These are phyloP conservation scores for Stegodyphus dumicola DNA, from an alignment of 1,140 invertebrate species.

Conservation along the genomic window DNA sequence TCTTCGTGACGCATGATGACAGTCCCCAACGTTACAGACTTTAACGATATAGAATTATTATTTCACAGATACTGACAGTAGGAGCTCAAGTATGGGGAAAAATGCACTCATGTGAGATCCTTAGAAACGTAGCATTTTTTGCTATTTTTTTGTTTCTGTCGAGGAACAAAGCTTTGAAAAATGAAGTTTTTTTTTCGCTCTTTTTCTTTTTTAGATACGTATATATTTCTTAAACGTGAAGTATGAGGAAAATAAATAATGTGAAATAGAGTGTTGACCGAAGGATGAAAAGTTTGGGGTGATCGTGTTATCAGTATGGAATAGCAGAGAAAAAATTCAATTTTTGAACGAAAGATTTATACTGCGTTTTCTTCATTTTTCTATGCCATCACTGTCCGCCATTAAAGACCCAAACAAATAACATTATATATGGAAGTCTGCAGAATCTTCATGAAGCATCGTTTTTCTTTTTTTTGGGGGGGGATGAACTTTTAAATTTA, in stretches of 20 bases:
- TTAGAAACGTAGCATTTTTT: no score
- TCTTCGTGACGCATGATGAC: conserved; percentile 32
- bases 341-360: conserved; percentile 38
- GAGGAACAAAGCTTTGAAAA: conserved; percentile 31
- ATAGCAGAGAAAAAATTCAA: conserved; percentile 37
- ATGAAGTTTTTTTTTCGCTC: conserved; percentile 11
- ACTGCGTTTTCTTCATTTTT: conserved; percentile 10
- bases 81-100: no score
- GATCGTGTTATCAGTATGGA: conserved; percentile 40
- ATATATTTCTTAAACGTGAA: conserved; percentile 35
- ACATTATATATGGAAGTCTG: no score
- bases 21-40: conserved; percentile 20
- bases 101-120: no score
- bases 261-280: conserved; percentile 49
- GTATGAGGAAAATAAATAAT: conserved; percentile 26
- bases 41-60: conserved; percentile 45
- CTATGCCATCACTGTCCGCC: not conserved
- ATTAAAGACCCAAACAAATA: not conserved
- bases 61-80: conserved; percentile 7
- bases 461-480: no score
- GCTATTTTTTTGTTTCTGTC: no score
- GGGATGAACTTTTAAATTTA: no score
- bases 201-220: not conserved
- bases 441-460: no score
- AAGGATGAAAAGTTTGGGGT: conserved; percentile 25